A percentile compares a stretch with the other conserved stretches of the same genome.
These are phyloP conservation scores for Acrocephalus kingi DNA, from an alignment of 2,113 vertebrate species.

Conservation along the genomic window DNA sequence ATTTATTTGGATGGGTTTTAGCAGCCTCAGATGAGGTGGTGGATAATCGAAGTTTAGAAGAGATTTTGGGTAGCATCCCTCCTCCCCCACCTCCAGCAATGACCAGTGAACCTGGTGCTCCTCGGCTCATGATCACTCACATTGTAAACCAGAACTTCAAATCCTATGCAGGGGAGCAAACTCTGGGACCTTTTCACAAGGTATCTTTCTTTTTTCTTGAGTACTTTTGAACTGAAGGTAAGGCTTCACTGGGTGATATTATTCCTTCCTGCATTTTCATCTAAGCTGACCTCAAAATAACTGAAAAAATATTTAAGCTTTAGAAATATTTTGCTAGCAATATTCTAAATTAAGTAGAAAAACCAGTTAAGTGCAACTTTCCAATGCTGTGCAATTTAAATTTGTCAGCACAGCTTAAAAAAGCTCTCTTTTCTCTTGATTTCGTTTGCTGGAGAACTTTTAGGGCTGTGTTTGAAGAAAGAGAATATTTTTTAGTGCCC, in stretches of 20 bases:
- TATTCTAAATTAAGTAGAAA: not conserved
- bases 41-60: conserved; percentile 92
- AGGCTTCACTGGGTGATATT: not conserved
- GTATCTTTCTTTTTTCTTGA: conserved; percentile 73
- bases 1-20: conserved; percentile 73
- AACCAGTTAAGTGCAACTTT: not conserved
- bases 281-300: not conserved
- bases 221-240: not conserved
- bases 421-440: not conserved
- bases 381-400: not conserved
- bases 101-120: conserved; percentile 96
- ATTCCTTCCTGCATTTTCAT: not conserved
- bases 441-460: conserved; percentile 35
- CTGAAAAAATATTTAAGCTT: not conserved
- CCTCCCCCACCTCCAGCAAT: conserved; percentile 96
- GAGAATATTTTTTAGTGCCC: conserved; percentile 32
- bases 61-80: conserved; percentile 94
- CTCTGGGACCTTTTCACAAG: conserved; percentile 98
- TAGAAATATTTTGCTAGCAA: not conserved
- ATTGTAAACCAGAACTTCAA: conserved; percentile 99
- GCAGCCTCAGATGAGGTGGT: conserved; percentile 75
- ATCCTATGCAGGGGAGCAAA: conserved; percentile 92
- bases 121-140: conserved; percentile 98
- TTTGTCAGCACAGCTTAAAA: not conserved
- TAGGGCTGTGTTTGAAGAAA: conserved; percentile 4